These are phyloP conservation scores for Rhyacichthys aspro DNA, from an alignment of 2,797 vertebrate genomes.

Conservation along the genomic window DNA sequence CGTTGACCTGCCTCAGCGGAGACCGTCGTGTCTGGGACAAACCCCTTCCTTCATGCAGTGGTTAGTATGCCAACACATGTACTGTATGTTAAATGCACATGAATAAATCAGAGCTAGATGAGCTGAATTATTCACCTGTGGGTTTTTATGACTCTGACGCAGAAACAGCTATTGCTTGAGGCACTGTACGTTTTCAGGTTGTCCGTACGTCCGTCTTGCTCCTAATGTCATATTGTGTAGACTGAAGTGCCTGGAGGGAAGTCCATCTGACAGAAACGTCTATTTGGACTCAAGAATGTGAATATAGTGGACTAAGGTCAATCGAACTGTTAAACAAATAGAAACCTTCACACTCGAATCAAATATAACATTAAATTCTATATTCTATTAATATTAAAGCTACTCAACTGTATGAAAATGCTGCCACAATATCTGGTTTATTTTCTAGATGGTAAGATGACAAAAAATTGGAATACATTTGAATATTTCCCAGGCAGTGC, in stretches of 20 bases:
- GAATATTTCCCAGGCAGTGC: constrained; percentile 49
- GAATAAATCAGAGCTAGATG: constrained; percentile 35
- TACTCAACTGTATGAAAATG: constrained; percentile 13
- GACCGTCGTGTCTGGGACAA: constrained; percentile 96
- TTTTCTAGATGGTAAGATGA: constrained; percentile 33
- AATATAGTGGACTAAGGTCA: background rate
- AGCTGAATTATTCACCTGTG: constrained; percentile 33
- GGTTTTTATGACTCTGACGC: constrained; percentile 12
- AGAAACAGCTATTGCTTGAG: background rate
- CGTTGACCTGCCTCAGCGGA: constrained; percentile 92
- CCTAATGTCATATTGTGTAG: background rate
- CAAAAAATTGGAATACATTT: constrained; percentile 35
- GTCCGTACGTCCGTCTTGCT: background rate
- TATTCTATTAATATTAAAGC: too few relatives aligned
- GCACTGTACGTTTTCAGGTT: constrained; percentile 2
- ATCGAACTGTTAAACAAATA: background rate
- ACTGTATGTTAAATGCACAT: constrained; percentile 7
- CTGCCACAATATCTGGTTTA: constrained; percentile 18
- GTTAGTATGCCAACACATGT: constrained; percentile 77
- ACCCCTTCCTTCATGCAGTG: constrained; percentile 90
- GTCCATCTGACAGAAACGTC: background rate
- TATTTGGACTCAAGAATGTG: background rate
- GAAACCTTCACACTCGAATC: background rate
- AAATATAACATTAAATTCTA: background rate
- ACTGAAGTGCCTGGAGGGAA: background rate